Base-by-base conservation (phyloP, 2,113 vertebrate genomes). In the Copsychus sechellarum region DNA sequence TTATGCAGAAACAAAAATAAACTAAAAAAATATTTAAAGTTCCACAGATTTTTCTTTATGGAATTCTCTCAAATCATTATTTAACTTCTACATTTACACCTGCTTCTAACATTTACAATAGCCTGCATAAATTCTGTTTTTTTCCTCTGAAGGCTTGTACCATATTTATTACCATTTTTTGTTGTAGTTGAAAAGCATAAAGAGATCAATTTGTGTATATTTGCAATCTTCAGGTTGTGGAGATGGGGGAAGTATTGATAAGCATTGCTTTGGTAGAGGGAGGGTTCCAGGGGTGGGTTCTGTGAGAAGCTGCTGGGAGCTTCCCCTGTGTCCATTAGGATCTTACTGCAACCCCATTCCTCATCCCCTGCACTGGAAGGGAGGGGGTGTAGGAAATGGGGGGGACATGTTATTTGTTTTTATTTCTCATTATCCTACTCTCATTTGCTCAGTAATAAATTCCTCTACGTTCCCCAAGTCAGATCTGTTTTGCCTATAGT, bases 381-480 rank as follows among this genome's bases (percentile, higher is more conserved):
- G 29, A 73, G 7, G 7, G 3, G 10, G 4, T 33, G 28, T 5
- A 61, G 45, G 11, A 67, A 48, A 23, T 6, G 1, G 0, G 12
- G 12, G 21, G 8, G 8, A 36, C 7, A 14, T 19, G 14, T 42
- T 67, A 14, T 21, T 60, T 48, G 12, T 0, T 47, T 73, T 67
- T 20, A 21, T 48, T 80, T 67, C 13, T 28, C 61, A 38, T 74
- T 62, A 11, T 33, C 23, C 42, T n/a, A 6, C 31, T 28, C 61
- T 25, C 28, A n/a, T 69, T 67, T 62, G 2, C 28, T 43, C 2
- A 0, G 26, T 11, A 43, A 56, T 50, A 38, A 38, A 62, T 62
- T 42, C 18, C 23, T 29, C n/a, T n/a, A 6, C 0, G 0, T 48
- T 74, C 11, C 54, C 8, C 34, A 19, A 25, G 40, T n/a, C 22